These are phyloP conservation scores for Cosmia pyralina DNA, from an alignment of 2,888 invertebrate species.

Conservation along the genomic window DNA sequence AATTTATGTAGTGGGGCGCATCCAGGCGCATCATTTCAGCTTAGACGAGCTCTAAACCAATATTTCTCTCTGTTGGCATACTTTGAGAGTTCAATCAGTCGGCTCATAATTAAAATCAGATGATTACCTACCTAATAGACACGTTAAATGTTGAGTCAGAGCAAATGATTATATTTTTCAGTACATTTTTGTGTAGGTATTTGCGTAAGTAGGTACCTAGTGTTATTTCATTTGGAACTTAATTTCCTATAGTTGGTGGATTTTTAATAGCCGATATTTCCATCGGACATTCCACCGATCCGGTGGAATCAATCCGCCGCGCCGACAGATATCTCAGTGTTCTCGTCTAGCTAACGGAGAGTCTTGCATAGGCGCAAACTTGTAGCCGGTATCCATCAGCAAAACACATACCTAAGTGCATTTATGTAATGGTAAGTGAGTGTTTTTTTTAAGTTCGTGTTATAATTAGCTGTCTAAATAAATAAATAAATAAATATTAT, in stretches of 20 bases:
- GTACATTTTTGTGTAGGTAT: constrained; percentile 15
- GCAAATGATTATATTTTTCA: constrained; percentile 13
- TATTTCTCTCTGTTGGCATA: background rate
- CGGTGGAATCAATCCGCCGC: constrained; percentile 13
- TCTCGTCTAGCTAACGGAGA: constrained; percentile 1
- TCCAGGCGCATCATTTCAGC: no score
- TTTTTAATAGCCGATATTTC: background rate
- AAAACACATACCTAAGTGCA: background rate
- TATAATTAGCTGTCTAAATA: no score
- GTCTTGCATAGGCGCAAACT: background rate
- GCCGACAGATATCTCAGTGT: background rate
- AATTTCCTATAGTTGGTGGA: background rate
- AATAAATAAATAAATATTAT: no score
- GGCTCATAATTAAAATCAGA: background rate
- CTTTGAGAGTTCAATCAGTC: background rate
- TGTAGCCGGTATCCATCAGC: background rate
- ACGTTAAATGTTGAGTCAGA: background rate
- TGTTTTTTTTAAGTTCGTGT: background rate
- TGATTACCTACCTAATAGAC: constrained; percentile 5
- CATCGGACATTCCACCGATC: background rate
- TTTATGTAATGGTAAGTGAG: constrained; percentile 11
- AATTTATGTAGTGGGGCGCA: no score
- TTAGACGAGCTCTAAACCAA: background rate
- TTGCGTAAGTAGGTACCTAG: no score
- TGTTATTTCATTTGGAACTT: no score